Evolutionary conservation across 2,888 invertebrate genomes (phyloP), one percentile per base, ranked within the genome.

Genomic region (Tyria jacobaeae): DNA sequence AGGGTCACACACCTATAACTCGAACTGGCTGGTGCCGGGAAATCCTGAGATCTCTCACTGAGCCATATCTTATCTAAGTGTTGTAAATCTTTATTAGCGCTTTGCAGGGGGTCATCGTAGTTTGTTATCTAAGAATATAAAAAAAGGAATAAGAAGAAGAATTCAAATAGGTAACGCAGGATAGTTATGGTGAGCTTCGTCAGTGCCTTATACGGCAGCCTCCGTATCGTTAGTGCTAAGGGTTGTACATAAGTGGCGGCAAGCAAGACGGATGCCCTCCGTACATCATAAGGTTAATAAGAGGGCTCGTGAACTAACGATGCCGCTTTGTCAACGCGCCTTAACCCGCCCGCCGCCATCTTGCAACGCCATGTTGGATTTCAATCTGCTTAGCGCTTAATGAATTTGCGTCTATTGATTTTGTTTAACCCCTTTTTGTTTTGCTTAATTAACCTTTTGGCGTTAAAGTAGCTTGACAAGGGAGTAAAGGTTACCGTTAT

Each of bases 241-340:
- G 78, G 73, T 66, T 71, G 57, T 81, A 82, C 85, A 82, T 86
- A 85, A 84, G 80, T 74, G 76, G 71, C 79, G 78, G 76, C 78
- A 82, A 85, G 85, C 83, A 90, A 90, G 90, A 91, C 77, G 75
- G 89, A 94, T 93, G 89, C 85, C 87, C 86, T 83, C 85, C 92
- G 90, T 94, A 91, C 93, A 91, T 94, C 94, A 94, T 94, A 94
- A 94, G 92, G 94, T 94, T 94, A 94, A 94, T 94, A 94, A 94
- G 94, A 92, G 93, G 93, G 92, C 93, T 93, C 88, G 86, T 82
- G 85, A 90, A 92, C 94, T 94, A 94, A 94, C 94, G 94, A 92
- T 85, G 83, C 63, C 92, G 91, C 94, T 94, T 94, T 94, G 94
- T 94, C 94, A 94, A 89, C 91, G 89, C 89, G 93, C 89, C 90